Conservation (phyloP, 2,797 vertebrate species). For the Aythya fuligula region DNA sequence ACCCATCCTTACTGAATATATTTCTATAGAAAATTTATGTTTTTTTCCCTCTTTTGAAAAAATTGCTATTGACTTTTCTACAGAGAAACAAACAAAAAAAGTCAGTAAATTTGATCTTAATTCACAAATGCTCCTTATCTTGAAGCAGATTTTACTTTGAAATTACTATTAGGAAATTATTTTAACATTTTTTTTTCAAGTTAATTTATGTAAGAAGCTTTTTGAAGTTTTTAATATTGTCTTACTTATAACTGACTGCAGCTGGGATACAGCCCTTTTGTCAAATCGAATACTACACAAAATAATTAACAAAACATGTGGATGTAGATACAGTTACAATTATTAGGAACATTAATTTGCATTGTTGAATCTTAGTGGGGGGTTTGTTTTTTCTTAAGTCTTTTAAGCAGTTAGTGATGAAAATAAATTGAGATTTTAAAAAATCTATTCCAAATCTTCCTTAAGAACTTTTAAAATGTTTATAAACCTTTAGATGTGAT, state of each 20-base stretch:
- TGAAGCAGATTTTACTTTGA: conserved; percentile 19
- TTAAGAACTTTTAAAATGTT: conserved; percentile 30
- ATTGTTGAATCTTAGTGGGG: conserved; percentile 42
- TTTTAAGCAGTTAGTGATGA: conserved; percentile 28
- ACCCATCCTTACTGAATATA: background rate
- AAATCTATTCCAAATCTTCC: conserved; percentile 21
- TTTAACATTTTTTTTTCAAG: background rate
- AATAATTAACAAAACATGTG: conserved; percentile 51
- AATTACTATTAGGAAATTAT: conserved; percentile 38
- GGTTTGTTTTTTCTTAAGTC: conserved; percentile 35
- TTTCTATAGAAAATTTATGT: conserved; percentile 10
- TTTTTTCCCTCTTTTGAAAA: conserved; percentile 26
- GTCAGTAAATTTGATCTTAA: background rate
- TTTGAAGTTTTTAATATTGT: background rate
- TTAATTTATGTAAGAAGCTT: conserved; percentile 20
- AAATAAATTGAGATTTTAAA: conserved; percentile 29
- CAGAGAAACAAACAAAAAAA: background rate
- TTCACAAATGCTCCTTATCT: conserved; percentile 41
- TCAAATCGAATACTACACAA: background rate
- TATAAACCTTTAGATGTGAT: background rate
- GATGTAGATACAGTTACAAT: conserved; percentile 30
- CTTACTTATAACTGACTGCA: conserved; percentile 12
- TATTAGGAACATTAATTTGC: conserved; percentile 50
- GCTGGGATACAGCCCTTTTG: background rate
- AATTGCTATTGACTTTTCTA: conserved; percentile 49